Evolutionary conservation across 2,797 vertebrate genomes (phyloP), one percentile per base, ranked within the genome.

Genomic region (Hydrocynus forskahlii): DNA sequence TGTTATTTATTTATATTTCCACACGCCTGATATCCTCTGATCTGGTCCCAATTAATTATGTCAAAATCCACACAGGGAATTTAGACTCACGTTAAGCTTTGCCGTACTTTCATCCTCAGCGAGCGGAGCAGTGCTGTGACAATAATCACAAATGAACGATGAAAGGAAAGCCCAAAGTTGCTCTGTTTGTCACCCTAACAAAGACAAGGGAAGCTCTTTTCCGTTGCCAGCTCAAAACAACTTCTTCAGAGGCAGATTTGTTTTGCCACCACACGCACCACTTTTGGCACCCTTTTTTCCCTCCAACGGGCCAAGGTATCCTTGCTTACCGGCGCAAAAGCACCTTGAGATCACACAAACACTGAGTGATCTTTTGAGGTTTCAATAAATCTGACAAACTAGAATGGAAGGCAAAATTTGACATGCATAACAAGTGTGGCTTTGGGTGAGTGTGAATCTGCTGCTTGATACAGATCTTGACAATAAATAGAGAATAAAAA

Each of bases 1-100:
- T 91, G 92, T 93, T 93, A 94, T 93, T 93, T 94, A 94, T 94
- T 95, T 93, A 94, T 94, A 92, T 89, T 83, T 86, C 21, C 82
- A 85, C 85, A 79, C 69, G 85, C 89, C 90, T 92, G 92, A 93
- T 89, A 92, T 91, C 89, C 89, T 93, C 91, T 90, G 92, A 93
- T 93, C 92, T 88, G 84, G 87, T 92, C 90, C 91, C 89, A 91
- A 91, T 93, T 94, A 94, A 94, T 92, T 92, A 93, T 89, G 92
- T 93, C 91, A 91, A 93, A 93, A 93, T 89, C 91, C 88, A 92
- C 91, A 91, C 92, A 83, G 91, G 86, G 68, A 91, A 88, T 86
- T 84, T 89, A 87, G 85, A 89, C 64, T 88, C 84, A 83, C 55
- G 82, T 80, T 78, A 81, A 90, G 91, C 87, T 87, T 80, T 25